Base-by-base conservation (phyloP, 1,140 invertebrate species). In the Dolichoris vasculosae region DNA sequence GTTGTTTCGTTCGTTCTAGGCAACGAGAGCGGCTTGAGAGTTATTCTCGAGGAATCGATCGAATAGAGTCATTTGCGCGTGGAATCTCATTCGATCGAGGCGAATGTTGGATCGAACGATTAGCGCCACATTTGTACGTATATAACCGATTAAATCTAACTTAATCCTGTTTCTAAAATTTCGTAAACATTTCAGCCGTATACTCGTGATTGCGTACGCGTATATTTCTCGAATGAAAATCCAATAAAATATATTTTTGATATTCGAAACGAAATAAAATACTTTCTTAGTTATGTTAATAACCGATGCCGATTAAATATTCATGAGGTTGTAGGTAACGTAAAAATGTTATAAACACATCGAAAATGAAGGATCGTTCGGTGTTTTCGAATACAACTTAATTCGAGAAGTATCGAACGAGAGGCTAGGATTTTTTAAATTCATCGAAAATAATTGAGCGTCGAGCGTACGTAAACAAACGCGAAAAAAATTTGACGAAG, bases 311-410 rank as follows among this genome's bases (percentile, higher is more conserved):
- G 11, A n/a, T 43, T 73, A 73, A 20, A 73, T 73, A 73, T 73
- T 73, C 69, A 73, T 43, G 69, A 73, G 20, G 4, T 26, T 17
- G 2, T 43, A 43, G 69, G 43, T 73, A 43, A n/a, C n/a, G 23
- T 43, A 73, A 73, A 73, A 43, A 43, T 43, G 7, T 73, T 43
- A 35, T 43, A n/a, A 73, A n/a, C 23, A 73, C 69, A 26, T 38
- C n/a, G 26, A 43, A 73, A 69, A 43, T 43, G 69, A 73, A n/a
- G 26, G n/a, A 43, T 73, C 38, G 43, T 17, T 73, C 26, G 8
- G n/a, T 23, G 15, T 73, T 43, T 73, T 73, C 23, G n/a, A 73
- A 73, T 73, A 73, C 69, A 73, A n/a, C 69, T 73, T 43, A 73
- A 73, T 73, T 43, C 38, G 38, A n/a, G 69, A 17, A 43, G 40